phyloP scores from a whole-genome alignment of 2,113 vertebrate genomes.

The Cebus imitator region DNA sequence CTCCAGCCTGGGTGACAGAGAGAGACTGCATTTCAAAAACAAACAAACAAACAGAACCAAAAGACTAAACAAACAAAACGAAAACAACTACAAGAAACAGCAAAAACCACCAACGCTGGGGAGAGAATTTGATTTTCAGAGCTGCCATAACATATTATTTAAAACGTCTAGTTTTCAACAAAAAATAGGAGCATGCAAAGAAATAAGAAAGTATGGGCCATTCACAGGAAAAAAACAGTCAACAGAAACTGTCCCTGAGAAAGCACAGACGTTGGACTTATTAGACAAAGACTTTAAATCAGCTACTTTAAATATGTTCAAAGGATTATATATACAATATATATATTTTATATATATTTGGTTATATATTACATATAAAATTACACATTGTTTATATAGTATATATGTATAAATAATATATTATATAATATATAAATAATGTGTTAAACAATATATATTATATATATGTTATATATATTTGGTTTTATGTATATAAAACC shows the following conservation, averaged over 20 bases:
- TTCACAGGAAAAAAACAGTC: neutral
- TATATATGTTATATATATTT: neutral
- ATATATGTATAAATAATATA: neutral
- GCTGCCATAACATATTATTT: neutral
- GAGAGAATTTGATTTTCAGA: neutral
- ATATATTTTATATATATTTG: neutral
- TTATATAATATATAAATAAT: neutral
- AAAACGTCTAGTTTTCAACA: neutral
- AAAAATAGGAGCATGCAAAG: neutral
- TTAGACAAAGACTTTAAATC: neutral
- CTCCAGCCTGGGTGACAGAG: too few relatives aligned
- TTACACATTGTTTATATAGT: too few relatives aligned
- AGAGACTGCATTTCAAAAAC: neutral
- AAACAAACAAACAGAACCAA: neutral
- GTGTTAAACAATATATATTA: neutral
- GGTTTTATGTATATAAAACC: too few relatives aligned
- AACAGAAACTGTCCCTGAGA: neutral
- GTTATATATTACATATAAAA: neutral
- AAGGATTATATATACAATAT: neutral
- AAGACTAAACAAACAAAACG: neutral
- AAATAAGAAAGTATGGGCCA: neutral
- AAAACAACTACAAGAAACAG: neutral
- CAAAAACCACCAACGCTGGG: neutral
- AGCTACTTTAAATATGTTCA: neutral
- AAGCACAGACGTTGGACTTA: neutral